phyloP scores from a whole-genome alignment of 2,113 vertebrate genomes.

The Genyomyrus donnyi region DNA sequence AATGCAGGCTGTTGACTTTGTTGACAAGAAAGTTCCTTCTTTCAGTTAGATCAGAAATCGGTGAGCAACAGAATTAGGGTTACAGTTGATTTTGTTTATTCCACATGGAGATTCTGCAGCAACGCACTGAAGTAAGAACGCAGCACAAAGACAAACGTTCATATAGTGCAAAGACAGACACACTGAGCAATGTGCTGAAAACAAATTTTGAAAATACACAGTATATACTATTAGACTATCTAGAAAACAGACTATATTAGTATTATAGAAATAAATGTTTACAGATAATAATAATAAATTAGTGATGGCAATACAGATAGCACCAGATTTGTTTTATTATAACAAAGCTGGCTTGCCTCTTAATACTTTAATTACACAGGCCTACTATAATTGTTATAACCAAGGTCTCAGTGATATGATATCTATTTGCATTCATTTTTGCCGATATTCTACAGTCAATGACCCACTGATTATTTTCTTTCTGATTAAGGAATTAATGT shows the following conservation, averaged over 20 bases:
- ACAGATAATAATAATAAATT: neutral
- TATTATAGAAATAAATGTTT: neutral
- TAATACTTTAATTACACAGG: neutral
- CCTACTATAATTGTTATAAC: neutral
- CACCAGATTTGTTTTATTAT: neutral
- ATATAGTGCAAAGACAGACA: neutral
- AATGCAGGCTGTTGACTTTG: neutral
- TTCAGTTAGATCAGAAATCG: neutral
- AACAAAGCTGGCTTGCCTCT: neutral
- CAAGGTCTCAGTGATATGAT: neutral
- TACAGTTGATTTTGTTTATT: neutral
- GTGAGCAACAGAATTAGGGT: neutral
- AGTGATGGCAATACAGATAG: neutral
- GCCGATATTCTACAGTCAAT: neutral
- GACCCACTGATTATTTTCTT: neutral
- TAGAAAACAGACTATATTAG: neutral
- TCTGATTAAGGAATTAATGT: neutral
- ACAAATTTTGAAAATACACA: neutral
- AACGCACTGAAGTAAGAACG: neutral
- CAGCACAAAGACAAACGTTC: neutral
- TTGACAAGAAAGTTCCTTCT: neutral
- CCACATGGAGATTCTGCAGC: neutral
- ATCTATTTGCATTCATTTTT: neutral
- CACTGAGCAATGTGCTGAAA: neutral
- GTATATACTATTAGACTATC: neutral